Evolutionary conservation across 2,797 vertebrate genomes (phyloP).

Genomic region (Dallia pectoralis): DNA sequence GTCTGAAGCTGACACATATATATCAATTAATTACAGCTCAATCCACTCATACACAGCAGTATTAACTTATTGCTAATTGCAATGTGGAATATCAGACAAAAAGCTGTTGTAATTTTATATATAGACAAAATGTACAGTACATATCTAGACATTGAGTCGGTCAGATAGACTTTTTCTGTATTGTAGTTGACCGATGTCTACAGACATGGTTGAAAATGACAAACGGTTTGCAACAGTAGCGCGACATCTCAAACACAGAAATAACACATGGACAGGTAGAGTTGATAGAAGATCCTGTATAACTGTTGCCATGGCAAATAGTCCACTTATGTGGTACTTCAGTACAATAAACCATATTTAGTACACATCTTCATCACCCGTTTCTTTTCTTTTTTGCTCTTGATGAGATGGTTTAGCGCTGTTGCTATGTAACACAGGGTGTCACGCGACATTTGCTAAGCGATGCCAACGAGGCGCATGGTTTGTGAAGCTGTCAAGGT

Average conservation of each 20-base stretch:
- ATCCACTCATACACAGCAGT: neutral
- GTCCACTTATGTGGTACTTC: too few relatives aligned
- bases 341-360: too few relatives aligned
- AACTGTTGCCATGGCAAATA: too few relatives aligned
- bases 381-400: constrained; percentile 40
- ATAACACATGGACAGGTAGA: neutral
- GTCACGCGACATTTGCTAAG: constrained; percentile 27
- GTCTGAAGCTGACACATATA: neutral
- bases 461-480: constrained; percentile 27
- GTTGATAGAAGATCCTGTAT: neutral
- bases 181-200: too few relatives aligned
- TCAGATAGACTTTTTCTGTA: neutral
- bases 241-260: neutral
- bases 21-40: neutral
- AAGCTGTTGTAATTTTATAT: too few relatives aligned
- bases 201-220: too few relatives aligned
- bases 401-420: constrained; percentile 60
- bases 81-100: neutral
- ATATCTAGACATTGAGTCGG: neutral
- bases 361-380: neutral
- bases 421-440: constrained; percentile 20
- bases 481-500: constrained; percentile 14
- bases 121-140: too few relatives aligned
- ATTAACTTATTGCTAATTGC: neutral
- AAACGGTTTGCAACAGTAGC: neutral